Percentiles rank a stretch among this genome's conserved stretches.
These are phyloP conservation scores for Eriosoma lanigerum DNA, from an alignment of 1,140 invertebrate species.

Conservation along the genomic window DNA sequence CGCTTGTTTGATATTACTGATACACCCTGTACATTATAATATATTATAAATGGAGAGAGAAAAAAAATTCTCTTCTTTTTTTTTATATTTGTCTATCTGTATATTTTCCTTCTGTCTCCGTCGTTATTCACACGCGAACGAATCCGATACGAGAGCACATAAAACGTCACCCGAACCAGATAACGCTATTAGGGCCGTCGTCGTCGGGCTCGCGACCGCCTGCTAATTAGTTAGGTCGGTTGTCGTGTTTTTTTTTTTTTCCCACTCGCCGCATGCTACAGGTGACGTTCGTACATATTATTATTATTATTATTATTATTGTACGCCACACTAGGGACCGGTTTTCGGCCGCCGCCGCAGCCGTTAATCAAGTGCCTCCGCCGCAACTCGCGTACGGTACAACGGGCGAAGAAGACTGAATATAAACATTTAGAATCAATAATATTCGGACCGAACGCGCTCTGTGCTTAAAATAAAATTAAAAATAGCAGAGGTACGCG, in stretches of 20 bases:
- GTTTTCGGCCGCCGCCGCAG: constrained; percentile 26
- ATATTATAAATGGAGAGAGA: neutral
- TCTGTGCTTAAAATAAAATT: too few relatives aligned
- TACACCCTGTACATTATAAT: too few relatives aligned
- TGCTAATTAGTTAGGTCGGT: constrained; percentile 32
- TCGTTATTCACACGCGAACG: neutral
- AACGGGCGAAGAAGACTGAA: neutral
- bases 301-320: too few relatives aligned
- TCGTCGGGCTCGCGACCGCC: neutral
- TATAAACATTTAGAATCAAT: too few relatives aligned
- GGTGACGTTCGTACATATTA: neutral
- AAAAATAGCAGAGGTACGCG: too few relatives aligned
- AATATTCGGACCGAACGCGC: too few relatives aligned
- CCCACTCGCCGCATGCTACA: neutral
- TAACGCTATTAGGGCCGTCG: constrained; percentile 42
- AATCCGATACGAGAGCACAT: neutral
- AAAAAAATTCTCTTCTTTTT: constrained; percentile 6
- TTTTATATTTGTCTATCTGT: neutral
- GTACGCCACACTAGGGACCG: neutral
- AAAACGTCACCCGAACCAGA: constrained; percentile 41
- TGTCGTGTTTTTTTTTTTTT: constrained; percentile 9
- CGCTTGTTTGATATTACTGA: too few relatives aligned
- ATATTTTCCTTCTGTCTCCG: neutral
- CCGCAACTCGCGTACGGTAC: neutral
- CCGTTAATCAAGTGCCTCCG: constrained; percentile 36